Conservation (phyloP, 2,888 invertebrate genomes). For the Silvanus unidentatus region DNA sequence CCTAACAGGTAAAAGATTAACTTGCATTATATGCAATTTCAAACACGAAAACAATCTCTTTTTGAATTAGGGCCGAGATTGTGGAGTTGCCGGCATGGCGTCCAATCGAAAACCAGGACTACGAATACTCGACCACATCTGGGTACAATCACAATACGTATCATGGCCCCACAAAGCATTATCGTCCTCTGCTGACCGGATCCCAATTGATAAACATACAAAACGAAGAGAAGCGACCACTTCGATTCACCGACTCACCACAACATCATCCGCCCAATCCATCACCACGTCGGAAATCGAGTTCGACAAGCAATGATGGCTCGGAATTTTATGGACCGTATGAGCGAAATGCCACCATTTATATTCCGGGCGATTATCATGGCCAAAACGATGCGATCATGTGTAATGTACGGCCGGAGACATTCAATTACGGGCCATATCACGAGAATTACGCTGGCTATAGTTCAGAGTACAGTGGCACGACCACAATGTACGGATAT, state of each 20-base stretch:
- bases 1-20: constrained; percentile 60
- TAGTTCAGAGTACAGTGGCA: constrained; percentile 42
- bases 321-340: constrained; percentile 51
- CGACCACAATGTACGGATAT: constrained; percentile 43
- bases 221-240: constrained; percentile 57
- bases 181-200: constrained; percentile 58
- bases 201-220: constrained; percentile 49
- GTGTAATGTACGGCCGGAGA: constrained; percentile 27
- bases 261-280: constrained; percentile 56
- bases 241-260: constrained; percentile 70
- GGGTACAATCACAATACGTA: constrained; percentile 80
- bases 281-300: constrained; percentile 68
- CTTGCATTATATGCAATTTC: background rate
- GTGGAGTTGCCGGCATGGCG: constrained; percentile 42
- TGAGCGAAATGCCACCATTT: constrained; percentile 48
- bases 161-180: constrained; percentile 77
- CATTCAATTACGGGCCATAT: constrained; percentile 32
- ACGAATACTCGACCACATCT: constrained; percentile 53
- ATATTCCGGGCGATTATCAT: constrained; percentile 45
- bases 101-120: constrained; percentile 45
- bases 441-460: constrained; percentile 37
- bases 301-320: constrained; percentile 65
- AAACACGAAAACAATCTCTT: background rate
- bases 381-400: constrained; percentile 31
- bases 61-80: constrained; percentile 33